Percentiles rank a stretch among this genome's conserved stretches.
Evolutionary conservation across 2,888 invertebrate species (phyloP).

Genomic region (Incurvaria masculella): DNA sequence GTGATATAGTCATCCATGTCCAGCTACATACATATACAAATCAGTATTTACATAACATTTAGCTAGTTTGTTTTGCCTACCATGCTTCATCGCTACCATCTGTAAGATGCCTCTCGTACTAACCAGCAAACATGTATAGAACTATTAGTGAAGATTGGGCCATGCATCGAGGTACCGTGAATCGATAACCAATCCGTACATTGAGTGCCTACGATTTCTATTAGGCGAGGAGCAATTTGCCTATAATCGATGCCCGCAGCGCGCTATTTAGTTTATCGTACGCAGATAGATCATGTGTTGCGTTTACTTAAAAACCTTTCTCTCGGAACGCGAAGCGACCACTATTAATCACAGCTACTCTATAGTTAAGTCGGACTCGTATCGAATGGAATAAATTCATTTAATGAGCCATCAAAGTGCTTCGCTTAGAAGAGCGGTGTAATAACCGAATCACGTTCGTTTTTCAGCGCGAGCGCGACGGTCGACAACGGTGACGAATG

Average conservation of each 20-base stretch:
- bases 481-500: slow-evolving; percentile 34
- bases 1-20: no score
- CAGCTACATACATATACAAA: no score
- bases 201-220: slow-evolving; percentile 29
- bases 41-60: no score
- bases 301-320: slow-evolving; percentile 22
- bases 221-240: slow-evolving; percentile 27
- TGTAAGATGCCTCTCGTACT: no score
- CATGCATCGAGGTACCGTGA: slow-evolving; percentile 36
- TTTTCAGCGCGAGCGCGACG: slow-evolving; percentile 28
- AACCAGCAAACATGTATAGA: no score
- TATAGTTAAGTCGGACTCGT: slow-evolving; percentile 34
- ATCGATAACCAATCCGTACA: slow-evolving; percentile 23
- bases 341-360: slow-evolving; percentile 32
- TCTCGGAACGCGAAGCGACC: slow-evolving; percentile 20
- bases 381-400: slow-evolving; percentile 42
- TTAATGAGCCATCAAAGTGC: slow-evolving; percentile 44
- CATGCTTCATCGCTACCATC: no score
- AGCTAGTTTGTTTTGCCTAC: no score
- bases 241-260: slow-evolving; percentile 25
- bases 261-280: not conserved
- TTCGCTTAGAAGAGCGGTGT: slow-evolving; percentile 33
- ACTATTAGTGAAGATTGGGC: no score
- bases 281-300: slow-evolving; percentile 14
- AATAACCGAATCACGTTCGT: slow-evolving; percentile 46